phyloP scores from a whole-genome alignment of 1,140 invertebrate species.

The Chlorops oryzae region DNA sequence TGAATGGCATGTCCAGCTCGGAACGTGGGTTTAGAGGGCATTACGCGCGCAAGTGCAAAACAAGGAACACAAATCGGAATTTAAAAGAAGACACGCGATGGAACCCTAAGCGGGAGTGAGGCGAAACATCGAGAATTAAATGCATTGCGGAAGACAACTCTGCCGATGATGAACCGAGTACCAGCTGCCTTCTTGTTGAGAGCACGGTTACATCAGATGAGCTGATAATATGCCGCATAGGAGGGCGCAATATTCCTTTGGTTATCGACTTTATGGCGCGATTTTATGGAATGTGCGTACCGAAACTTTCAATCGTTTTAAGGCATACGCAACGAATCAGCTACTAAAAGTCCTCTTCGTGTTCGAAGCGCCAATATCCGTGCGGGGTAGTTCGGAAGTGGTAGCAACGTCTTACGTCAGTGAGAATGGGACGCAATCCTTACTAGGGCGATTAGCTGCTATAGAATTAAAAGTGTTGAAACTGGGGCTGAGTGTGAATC shows the following conservation, averaged over 20 bases:
- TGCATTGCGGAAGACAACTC: not conserved
- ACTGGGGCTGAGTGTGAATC: not conserved
- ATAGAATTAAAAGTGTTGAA: not conserved
- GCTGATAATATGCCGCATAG: not conserved
- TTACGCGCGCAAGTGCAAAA: not conserved
- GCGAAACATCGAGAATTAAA: not conserved
- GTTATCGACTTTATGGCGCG: not conserved
- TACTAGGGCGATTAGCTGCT: not conserved
- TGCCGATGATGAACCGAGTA: not conserved
- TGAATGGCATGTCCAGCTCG: not conserved
- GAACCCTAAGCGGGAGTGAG: no score
- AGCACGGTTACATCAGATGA: no score
- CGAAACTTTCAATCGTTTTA: no score
- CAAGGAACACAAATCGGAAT: no score
- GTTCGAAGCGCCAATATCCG: slow-evolving; percentile 19
- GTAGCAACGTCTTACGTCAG: not conserved
- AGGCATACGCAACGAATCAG: no score
- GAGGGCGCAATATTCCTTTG: not conserved
- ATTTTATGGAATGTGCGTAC: not conserved
- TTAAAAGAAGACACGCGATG: no score
- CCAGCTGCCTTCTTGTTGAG: no score
- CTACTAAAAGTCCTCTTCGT: not conserved
- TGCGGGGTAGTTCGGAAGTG: slow-evolving; percentile 9
- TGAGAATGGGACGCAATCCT: slow-evolving; percentile 12
- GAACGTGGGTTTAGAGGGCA: not conserved